These are phyloP conservation scores for Steatocranus sp. DNA, from an alignment of 2,797 vertebrate genomes.

Conservation along the genomic window DNA sequence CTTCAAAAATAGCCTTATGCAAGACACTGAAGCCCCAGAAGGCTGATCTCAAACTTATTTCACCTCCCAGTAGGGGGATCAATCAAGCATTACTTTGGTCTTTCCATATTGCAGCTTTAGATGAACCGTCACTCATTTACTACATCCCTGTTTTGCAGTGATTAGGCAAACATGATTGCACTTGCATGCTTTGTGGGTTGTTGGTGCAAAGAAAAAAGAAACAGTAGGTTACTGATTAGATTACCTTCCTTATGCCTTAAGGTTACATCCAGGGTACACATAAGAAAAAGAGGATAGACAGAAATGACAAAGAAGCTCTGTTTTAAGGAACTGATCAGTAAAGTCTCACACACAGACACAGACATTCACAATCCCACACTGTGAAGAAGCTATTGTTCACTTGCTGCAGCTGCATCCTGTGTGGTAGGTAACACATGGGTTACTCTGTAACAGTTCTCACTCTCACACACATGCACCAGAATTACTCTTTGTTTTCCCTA, in stretches of 20 bases:
- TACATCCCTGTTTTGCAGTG: conserved; percentile 11
- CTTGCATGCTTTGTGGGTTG: not conserved
- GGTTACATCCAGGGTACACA: conserved; percentile 15
- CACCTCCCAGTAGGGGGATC: not conserved
- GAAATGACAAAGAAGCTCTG: conserved; percentile 31
- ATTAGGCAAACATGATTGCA: conserved; percentile 37
- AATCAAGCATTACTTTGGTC: not conserved
- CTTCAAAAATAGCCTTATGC: not conserved
- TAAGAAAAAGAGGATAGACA: conserved; percentile 14
- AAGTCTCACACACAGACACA: not conserved
- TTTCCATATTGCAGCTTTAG: not conserved
- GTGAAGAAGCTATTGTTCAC: conserved; percentile 36
- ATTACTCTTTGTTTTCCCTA: not conserved
- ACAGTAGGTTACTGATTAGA: conserved; percentile 51
- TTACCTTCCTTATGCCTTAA: conserved; percentile 27
- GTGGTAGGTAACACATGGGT: conserved; percentile 40
- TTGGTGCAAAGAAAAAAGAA: not conserved
- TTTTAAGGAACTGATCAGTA: conserved; percentile 23
- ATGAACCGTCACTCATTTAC: not conserved
- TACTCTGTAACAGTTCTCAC: not conserved
- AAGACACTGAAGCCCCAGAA: not conserved
- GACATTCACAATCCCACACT: not conserved
- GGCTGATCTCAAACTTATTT: not conserved
- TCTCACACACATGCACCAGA: conserved; percentile 3
- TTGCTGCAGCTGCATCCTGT: conserved; percentile 73